Evolutionary conservation across 1,140 invertebrate species (phyloP).

Genomic region (Daktulosphaira vitifoliae): DNA sequence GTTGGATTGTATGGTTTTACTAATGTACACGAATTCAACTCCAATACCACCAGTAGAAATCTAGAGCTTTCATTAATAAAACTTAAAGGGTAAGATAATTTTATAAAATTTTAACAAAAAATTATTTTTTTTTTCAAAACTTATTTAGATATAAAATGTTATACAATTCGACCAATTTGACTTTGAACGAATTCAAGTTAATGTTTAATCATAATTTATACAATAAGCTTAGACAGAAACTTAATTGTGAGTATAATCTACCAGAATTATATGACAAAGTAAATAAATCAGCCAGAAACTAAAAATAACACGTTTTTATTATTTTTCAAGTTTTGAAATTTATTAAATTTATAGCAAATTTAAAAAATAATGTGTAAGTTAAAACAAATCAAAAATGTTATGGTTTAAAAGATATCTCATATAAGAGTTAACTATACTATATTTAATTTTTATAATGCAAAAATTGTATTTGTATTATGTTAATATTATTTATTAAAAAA

Average conservation of each 20-base stretch:
- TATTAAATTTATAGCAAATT: background rate
- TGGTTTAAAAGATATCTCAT: too few relatives aligned
- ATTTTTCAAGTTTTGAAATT: too few relatives aligned
- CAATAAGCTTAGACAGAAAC: constrained; percentile 54
- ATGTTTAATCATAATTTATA: constrained; percentile 79
- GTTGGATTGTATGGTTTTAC: constrained; percentile 74
- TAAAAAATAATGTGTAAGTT: too few relatives aligned
- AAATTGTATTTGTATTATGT: too few relatives aligned
- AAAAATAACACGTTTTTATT: constrained; percentile 35
- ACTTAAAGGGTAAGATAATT: constrained; percentile 51
- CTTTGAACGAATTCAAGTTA: constrained; percentile 61
- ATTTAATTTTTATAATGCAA: too few relatives aligned
- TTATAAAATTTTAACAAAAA: constrained; percentile 50
- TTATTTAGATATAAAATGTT: constrained; percentile 74
- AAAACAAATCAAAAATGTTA: too few relatives aligned
- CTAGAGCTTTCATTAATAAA: constrained; percentile 63
- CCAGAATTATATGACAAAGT: constrained; percentile 78
- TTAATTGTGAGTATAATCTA: constrained; percentile 61
- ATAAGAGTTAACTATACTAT: too few relatives aligned
- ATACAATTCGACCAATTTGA: constrained; percentile 73
- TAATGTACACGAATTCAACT: constrained; percentile 52
- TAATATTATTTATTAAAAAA: too few relatives aligned
- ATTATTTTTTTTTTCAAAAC: too few relatives aligned
- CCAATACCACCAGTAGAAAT: constrained; percentile 51
- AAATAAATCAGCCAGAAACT: constrained; percentile 54